Conservation (phyloP, 2,113 vertebrate genomes). For the Nerophis lumbriciformis region DNA sequence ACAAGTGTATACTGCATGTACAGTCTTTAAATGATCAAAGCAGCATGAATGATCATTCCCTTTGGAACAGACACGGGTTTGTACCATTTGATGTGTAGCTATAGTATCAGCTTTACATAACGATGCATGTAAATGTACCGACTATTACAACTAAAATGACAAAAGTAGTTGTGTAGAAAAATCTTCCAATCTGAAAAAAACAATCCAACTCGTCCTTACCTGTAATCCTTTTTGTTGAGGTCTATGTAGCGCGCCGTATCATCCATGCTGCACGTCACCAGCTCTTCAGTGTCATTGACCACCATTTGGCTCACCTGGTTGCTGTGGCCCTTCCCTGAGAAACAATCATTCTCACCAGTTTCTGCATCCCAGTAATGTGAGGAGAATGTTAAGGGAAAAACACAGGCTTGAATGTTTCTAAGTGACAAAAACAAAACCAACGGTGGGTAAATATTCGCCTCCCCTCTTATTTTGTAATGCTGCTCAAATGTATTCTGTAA, state of each 20-base stretch:
- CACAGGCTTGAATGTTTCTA: neutral
- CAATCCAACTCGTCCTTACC: constrained; percentile 63
- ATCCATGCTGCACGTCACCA: constrained; percentile 95
- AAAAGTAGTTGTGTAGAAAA: neutral
- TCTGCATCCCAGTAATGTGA: constrained; percentile 94
- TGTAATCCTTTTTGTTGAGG: constrained; percentile 81
- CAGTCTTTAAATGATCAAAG: too few relatives aligned
- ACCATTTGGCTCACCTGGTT: constrained; percentile 88
- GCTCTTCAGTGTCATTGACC: constrained; percentile 70
- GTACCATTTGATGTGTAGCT: too few relatives aligned
- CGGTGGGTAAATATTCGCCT: neutral
- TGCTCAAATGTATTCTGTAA: neutral
- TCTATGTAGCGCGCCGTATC: constrained; percentile 87
- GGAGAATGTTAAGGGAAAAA: constrained; percentile 64
- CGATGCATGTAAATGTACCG: neutral
- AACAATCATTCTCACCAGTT: constrained; percentile 83
- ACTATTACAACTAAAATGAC: neutral
- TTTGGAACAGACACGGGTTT: too few relatives aligned
- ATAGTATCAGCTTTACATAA: too few relatives aligned
- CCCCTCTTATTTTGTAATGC: neutral
- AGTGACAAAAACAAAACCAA: too few relatives aligned
- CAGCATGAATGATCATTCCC: too few relatives aligned
- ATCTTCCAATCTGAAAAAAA: neutral
- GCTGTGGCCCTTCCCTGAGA: constrained; percentile 88
- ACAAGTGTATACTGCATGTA: too few relatives aligned